Conservation (phyloP, 1,140 invertebrate genomes). For the Muscidifurax raptorellus region DNA sequence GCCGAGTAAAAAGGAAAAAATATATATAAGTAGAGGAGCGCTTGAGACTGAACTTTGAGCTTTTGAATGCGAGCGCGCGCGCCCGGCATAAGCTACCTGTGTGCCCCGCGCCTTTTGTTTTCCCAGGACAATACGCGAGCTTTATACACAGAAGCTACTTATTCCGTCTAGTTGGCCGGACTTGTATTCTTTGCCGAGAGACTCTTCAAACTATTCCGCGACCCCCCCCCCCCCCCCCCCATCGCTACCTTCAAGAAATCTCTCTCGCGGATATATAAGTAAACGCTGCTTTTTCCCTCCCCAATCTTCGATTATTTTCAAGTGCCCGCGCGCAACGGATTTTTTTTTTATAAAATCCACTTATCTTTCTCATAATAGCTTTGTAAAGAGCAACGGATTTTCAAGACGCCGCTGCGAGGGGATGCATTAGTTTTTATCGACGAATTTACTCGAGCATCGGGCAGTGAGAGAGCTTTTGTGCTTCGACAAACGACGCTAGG, state of each 20-base stretch:
- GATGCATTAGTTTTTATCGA: slow-evolving; percentile 36
- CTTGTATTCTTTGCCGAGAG: slow-evolving; percentile 20
- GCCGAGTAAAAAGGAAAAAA: slow-evolving; percentile 33
- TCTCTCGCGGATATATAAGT: slow-evolving; percentile 26
- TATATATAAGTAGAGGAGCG: slow-evolving; percentile 9
- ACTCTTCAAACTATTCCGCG: slow-evolving; percentile 34
- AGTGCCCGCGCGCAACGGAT: slow-evolving; percentile 13
- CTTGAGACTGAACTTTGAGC: slow-evolving; percentile 64
- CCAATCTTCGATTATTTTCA: slow-evolving; percentile 37
- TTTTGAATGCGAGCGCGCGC: slow-evolving; percentile 59
- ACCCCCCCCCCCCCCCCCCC: neutral
- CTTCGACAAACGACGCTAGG: neutral
- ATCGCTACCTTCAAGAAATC: neutral
- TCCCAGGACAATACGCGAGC: slow-evolving; percentile 63
- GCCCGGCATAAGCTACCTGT: slow-evolving; percentile 62
- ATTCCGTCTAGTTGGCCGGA: slow-evolving; percentile 56
- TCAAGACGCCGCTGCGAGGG: neutral
- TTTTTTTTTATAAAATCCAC: slow-evolving; percentile 49
- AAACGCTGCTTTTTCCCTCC: slow-evolving; percentile 19
- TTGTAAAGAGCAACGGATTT: neutral
- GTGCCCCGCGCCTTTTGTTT: slow-evolving; percentile 67
- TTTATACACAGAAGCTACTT: slow-evolving; percentile 61
- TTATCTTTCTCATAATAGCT: slow-evolving; percentile 25
- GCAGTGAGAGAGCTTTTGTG: neutral
- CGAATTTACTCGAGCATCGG: neutral